phyloP scores from a whole-genome alignment of 2,113 vertebrate species.

The Trematomus loennbergii region DNA sequence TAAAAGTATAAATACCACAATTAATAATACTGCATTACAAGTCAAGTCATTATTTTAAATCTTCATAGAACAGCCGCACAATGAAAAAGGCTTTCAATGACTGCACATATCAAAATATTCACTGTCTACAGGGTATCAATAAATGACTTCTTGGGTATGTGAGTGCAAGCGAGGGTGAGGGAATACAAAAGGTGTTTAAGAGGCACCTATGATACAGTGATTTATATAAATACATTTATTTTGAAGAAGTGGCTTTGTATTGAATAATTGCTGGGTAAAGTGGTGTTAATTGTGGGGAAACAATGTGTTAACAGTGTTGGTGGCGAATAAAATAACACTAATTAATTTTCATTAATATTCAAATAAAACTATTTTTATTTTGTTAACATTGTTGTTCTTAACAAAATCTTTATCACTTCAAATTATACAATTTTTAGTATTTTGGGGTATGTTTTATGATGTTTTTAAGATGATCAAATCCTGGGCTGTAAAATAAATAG shows the following conservation, averaged over 20 bases:
- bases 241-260: not conserved
- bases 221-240: not conserved
- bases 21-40: not conserved
- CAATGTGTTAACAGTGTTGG: not conserved
- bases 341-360: too few relatives aligned
- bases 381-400: too few relatives aligned
- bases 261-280: not conserved
- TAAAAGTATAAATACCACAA: too few relatives aligned
- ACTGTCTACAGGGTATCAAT: too few relatives aligned
- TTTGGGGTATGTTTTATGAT: not conserved
- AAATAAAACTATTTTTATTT: too few relatives aligned
- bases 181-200: not conserved
- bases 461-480: not conserved
- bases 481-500: not conserved
- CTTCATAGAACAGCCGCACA: not conserved
- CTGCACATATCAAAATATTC: not conserved
- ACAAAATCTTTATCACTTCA: too few relatives aligned
- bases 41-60: not conserved
- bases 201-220: not conserved
- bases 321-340: not conserved
- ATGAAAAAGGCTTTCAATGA: not conserved
- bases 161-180: not conserved
- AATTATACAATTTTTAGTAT: too few relatives aligned
- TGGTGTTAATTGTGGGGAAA: too few relatives aligned
- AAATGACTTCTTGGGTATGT: not conserved